Evolutionary conservation across 1,140 invertebrate species (phyloP).

Genomic region (Limonius californicus): DNA sequence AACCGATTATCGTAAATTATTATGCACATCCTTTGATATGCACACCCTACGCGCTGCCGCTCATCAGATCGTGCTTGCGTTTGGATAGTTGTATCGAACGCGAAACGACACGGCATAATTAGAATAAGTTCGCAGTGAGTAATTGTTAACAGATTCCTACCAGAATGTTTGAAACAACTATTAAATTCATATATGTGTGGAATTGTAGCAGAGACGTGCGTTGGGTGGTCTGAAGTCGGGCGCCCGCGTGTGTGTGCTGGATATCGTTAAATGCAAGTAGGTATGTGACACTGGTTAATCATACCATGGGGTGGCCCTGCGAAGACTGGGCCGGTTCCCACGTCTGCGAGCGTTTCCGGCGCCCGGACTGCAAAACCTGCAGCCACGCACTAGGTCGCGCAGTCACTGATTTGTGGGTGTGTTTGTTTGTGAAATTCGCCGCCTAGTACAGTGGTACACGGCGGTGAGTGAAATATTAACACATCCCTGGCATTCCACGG

Average conservation of each 20-base stretch:
- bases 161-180: no score
- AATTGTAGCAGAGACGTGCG: not conserved
- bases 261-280: not conserved
- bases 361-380: slow-evolving; percentile 16
- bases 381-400: slow-evolving; percentile 19
- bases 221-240: slow-evolving; percentile 21
- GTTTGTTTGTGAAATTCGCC: slow-evolving; percentile 27
- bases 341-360: slow-evolving; percentile 27
- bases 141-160: no score
- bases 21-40: no score
- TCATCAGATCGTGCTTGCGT: no score
- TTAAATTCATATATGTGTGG: no score
- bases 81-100: no score
- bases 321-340: slow-evolving; percentile 21
- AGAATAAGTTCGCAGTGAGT: no score
- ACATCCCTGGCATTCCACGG: slow-evolving; percentile 31
- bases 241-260: slow-evolving; percentile 1
- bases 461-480: slow-evolving; percentile 38
- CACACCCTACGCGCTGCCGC: no score
- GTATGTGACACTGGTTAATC: slow-evolving; percentile 9
- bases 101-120: no score
- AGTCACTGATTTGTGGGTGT: slow-evolving; percentile 33
- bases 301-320: slow-evolving; percentile 8
- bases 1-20: no score
- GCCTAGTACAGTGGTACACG: slow-evolving; percentile 17